Conservation (phyloP, 2,113 vertebrate genomes). For the Dipodomys stephensi region DNA sequence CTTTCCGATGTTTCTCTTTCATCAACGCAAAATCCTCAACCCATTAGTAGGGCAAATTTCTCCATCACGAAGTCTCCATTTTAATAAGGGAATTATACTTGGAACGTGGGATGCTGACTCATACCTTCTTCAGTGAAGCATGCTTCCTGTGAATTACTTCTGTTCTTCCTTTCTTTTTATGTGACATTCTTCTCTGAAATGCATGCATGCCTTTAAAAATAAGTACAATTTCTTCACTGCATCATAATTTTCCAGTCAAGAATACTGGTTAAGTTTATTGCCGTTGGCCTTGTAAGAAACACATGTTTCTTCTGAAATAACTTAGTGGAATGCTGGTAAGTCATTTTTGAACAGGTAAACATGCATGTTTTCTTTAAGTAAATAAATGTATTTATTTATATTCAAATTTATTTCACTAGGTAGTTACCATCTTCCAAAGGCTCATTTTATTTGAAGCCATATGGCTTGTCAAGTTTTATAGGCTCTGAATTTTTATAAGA, state of each 20-base stretch:
- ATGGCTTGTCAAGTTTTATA: not conserved
- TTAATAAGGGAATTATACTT: slow-evolving; percentile 49
- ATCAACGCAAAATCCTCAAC: slow-evolving; percentile 35
- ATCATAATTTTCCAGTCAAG: not conserved
- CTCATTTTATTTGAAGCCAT: not conserved
- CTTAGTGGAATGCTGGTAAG: not conserved
- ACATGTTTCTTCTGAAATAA: not conserved
- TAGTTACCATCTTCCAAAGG: not conserved
- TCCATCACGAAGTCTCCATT: not conserved
- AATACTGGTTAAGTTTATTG: not conserved
- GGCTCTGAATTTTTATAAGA: not conserved
- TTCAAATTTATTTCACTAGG: not conserved
- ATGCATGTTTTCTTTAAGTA: too few relatives aligned
- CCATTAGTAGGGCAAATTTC: slow-evolving; percentile 54
- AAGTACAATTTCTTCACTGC: slow-evolving; percentile 15
- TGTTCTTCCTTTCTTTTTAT: slow-evolving; percentile 37
- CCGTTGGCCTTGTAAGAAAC: not conserved
- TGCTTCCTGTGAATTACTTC: not conserved
- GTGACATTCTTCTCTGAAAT: slow-evolving; percentile 15
- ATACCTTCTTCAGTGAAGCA: not conserved
- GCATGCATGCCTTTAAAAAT: not conserved
- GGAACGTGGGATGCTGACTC: slow-evolving; percentile 36
- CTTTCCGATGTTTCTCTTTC: slow-evolving; percentile 69
- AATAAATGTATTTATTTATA: not conserved
- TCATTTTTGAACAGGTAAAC: not conserved